Conservation (phyloP, 2,888 invertebrate species). For the Crematogaster levior region DNA sequence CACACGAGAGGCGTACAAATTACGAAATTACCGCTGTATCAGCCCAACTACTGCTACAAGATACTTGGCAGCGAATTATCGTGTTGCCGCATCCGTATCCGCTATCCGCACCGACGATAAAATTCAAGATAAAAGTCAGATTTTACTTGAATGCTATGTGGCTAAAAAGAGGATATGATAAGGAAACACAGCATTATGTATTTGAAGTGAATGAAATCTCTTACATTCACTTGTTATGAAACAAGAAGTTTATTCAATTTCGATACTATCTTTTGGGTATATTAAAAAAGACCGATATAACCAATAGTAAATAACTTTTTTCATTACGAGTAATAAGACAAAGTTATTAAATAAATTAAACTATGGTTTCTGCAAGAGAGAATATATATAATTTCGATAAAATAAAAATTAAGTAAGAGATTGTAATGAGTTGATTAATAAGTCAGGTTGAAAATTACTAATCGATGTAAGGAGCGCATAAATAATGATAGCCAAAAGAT, state of each 20-base stretch:
- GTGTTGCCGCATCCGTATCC: slow-evolving; percentile 1
- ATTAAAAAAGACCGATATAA: neutral
- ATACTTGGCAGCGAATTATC: slow-evolving; percentile 58
- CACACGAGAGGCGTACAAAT: slow-evolving; percentile 64
- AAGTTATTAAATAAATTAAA: neutral
- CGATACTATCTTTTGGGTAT: neutral
- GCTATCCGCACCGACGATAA: slow-evolving; percentile 24
- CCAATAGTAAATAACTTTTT: neutral
- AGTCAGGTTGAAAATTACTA: neutral
- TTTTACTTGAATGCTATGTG: slow-evolving; percentile 19
- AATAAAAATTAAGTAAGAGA: neutral
- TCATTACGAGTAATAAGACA: too few species aligned
- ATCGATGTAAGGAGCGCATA: neutral
- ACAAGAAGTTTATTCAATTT: neutral
- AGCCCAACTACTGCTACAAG: slow-evolving; percentile 52
- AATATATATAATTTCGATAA: neutral
- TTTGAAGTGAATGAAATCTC: neutral
- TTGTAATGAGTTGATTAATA: too few species aligned
- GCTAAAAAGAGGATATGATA: neutral
- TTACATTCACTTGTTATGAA: neutral
- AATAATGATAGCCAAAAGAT: neutral
- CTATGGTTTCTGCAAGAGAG: neutral
- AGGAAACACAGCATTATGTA: neutral
- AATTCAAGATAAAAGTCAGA: slow-evolving; percentile 33
- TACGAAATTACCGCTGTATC: slow-evolving; percentile 67